Evolutionary conservation across 2,888 invertebrate species (phyloP).

Genomic region (Morpho achilles): DNA sequence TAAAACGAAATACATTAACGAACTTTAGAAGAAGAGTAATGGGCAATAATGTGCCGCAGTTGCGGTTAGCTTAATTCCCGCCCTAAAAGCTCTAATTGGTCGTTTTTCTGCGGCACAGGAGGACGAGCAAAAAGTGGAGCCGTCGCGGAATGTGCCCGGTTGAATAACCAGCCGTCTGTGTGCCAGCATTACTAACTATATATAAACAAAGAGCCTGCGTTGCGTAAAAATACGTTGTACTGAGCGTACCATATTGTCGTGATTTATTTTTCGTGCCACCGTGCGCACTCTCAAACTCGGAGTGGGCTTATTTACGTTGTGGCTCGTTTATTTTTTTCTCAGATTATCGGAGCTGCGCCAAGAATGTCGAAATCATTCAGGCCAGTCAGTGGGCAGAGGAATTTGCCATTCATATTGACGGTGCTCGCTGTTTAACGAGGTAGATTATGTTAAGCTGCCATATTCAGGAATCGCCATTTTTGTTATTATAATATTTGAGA

Average conservation of each 20-base stretch:
- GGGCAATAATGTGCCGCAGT: neutral
- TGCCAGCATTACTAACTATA: conserved; percentile 47
- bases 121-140: conserved; percentile 68
- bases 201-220: conserved; percentile 71
- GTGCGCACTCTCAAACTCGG: conserved; percentile 54
- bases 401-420: conserved; percentile 74
- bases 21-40: too few species aligned
- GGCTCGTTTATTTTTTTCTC: conserved; percentile 67
- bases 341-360: conserved; percentile 74
- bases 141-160: conserved; percentile 75
- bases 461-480: conserved; percentile 11
- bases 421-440: conserved; percentile 35
- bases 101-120: conserved; percentile 39
- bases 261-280: conserved; percentile 66
- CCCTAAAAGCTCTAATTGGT: conserved; percentile 72
- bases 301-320: conserved; percentile 67
- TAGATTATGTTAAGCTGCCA: conserved; percentile 10
- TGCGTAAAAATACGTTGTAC: conserved; percentile 76
- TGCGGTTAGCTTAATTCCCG: conserved; percentile 50
- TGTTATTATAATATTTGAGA: neutral
- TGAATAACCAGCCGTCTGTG: conserved; percentile 74
- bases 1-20: too few species aligned
- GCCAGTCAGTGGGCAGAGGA: conserved; percentile 74
- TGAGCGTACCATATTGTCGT: conserved; percentile 53
- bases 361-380: conserved; percentile 79